Conservation (phyloP, 2,113 vertebrate species). For the Muscicapa adusta region DNA sequence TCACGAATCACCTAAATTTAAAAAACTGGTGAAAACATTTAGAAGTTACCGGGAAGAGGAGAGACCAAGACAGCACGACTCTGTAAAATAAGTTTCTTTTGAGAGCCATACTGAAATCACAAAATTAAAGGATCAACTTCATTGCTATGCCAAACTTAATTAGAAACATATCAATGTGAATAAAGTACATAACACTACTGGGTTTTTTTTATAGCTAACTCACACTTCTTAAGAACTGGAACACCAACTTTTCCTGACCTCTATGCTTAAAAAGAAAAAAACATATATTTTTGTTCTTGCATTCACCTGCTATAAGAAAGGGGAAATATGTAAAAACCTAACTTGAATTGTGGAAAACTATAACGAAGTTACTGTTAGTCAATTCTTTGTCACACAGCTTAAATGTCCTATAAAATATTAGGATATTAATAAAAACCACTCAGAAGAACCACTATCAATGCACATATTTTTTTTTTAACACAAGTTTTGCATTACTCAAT, state of each 20-base stretch:
- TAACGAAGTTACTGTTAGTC: not conserved
- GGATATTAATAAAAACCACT: not conserved
- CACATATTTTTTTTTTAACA: not conserved
- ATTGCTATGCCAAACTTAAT: not conserved
- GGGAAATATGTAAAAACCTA: not conserved
- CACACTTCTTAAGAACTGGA: not conserved
- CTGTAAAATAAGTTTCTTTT: not conserved
- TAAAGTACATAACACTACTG: not conserved
- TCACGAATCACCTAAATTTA: not conserved
- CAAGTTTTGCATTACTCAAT: not conserved
- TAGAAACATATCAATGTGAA: not conserved
- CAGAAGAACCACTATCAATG: not conserved
- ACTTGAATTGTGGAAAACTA: not conserved
- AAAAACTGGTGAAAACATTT: not conserved
- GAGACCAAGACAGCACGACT: not conserved
- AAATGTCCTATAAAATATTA: not conserved
- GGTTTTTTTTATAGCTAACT: not conserved
- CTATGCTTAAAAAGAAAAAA: not conserved
- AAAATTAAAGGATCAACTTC: not conserved
- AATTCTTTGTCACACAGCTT: not conserved
- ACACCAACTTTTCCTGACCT: not conserved
- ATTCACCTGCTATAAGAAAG: not conserved
- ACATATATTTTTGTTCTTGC: not conserved
- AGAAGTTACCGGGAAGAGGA: not conserved
- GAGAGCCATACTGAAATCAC: not conserved